phyloP scores from a whole-genome alignment of 2,888 invertebrate species.

The Ceraclea dissimilis region DNA sequence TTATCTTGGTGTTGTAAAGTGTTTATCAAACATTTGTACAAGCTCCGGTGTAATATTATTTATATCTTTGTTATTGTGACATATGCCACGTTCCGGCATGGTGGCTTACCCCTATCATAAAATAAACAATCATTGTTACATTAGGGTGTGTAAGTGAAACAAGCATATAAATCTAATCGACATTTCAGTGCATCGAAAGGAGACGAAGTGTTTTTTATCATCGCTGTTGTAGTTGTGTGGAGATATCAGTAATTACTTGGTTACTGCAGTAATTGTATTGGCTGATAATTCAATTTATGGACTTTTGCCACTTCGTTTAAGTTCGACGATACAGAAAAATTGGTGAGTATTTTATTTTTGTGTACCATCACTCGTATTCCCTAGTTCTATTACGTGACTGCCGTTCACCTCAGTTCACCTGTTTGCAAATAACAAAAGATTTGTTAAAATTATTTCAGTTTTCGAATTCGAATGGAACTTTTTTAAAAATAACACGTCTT shows the following conservation, averaged over 20 bases:
- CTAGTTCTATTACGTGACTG: not conserved
- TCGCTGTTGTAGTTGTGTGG: too few relatives aligned
- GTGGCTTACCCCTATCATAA: not conserved
- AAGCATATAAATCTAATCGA: not conserved
- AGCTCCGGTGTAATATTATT: not conserved
- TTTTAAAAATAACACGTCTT: too few relatives aligned
- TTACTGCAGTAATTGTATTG: too few relatives aligned
- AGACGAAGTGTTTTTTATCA: not conserved
- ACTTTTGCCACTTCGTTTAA: conserved; percentile 3
- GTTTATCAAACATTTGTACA: not conserved
- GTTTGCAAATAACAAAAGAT: too few relatives aligned
- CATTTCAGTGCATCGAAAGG: not conserved
- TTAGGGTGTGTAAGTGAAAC: not conserved
- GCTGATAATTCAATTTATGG: not conserved
- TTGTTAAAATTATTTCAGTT: too few relatives aligned
- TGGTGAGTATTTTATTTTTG: conserved; percentile 9
- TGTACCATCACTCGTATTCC: too few relatives aligned
- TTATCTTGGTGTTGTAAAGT: not conserved
- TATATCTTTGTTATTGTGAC: not conserved
- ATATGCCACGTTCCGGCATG: not conserved
- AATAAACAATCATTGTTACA: not conserved
- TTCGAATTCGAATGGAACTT: too few relatives aligned
- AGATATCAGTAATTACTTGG: too few relatives aligned
- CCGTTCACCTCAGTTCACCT: too few relatives aligned
- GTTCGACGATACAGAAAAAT: conserved; percentile 12